A percentile compares a stretch with the other conserved stretches of the same genome.
Evolutionary conservation across 2,888 invertebrate species (phyloP).

Genomic region (Oasisia sp.): DNA sequence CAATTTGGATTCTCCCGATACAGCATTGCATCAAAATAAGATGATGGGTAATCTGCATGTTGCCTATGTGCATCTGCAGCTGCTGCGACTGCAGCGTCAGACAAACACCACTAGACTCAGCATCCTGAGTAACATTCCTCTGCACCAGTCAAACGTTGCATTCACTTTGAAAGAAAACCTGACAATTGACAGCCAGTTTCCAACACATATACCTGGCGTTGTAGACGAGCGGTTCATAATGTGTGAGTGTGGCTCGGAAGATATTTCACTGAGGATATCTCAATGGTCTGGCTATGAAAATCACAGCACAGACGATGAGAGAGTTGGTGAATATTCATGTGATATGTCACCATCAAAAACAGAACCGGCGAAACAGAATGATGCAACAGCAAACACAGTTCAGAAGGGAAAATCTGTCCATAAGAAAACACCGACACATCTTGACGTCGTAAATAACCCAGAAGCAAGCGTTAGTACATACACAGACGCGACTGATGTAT

Average conservation of each 20-base stretch:
- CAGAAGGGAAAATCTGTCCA: neutral
- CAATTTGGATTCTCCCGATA: neutral
- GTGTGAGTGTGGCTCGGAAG: neutral
- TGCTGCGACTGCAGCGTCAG: neutral
- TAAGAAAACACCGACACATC: neutral
- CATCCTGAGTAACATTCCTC: neutral
- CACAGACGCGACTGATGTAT: neutral
- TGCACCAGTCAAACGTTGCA: neutral
- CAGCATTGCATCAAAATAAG: neutral
- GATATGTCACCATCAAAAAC: neutral
- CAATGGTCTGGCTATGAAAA: neutral
- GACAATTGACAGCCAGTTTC: neutral
- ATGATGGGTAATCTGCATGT: slow-evolving; percentile 9
- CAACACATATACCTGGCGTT: neutral
- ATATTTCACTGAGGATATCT: neutral
- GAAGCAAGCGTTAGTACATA: neutral
- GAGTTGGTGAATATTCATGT: neutral
- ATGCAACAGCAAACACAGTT: neutral
- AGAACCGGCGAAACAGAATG: neutral
- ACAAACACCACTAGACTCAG: neutral
- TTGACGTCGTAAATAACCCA: neutral
- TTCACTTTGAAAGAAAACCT: neutral
- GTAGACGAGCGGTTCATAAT: slow-evolving; percentile 6
- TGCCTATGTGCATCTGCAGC: neutral
- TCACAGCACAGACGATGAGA: neutral